phyloP scores from a whole-genome alignment of 2,797 vertebrate genomes.

The Crenichthys baileyi region DNA sequence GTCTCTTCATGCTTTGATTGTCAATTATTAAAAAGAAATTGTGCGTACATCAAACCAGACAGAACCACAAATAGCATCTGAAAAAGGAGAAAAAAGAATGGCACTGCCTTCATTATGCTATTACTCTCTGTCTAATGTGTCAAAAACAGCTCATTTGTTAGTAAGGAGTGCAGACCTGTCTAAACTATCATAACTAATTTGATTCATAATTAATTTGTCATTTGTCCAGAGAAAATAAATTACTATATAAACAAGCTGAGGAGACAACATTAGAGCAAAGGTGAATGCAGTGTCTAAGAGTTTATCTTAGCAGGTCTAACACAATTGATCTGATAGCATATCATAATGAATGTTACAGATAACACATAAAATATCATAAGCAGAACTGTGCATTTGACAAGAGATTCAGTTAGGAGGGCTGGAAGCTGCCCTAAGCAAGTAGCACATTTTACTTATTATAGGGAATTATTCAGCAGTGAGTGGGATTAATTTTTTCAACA shows the following conservation, averaged over 20 bases:
- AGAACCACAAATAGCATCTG: not conserved
- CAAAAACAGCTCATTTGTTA: not conserved
- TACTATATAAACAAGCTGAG: not conserved
- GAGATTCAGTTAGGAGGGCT: not conserved
- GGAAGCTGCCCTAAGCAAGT: not conserved
- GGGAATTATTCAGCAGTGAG: no score
- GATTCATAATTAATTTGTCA: not conserved
- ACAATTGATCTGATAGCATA: not conserved
- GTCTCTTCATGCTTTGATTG: not conserved
- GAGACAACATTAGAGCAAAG: not conserved
- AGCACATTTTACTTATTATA: not conserved
- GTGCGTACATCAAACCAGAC: not conserved
- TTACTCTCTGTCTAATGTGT: not conserved
- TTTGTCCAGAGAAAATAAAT: not conserved
- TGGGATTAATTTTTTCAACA: not conserved
- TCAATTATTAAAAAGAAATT: not conserved
- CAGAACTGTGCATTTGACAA: not conserved
- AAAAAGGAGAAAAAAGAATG: not conserved
- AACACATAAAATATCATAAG: not conserved
- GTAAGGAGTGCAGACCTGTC: not conserved
- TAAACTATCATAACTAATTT: slow-evolving; percentile 1
- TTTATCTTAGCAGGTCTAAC: not conserved
- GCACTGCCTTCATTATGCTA: not conserved
- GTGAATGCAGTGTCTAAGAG: not conserved
- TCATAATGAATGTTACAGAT: not conserved